phyloP scores from a whole-genome alignment of 2,113 vertebrate species.

The Ascaphus truei region DNA sequence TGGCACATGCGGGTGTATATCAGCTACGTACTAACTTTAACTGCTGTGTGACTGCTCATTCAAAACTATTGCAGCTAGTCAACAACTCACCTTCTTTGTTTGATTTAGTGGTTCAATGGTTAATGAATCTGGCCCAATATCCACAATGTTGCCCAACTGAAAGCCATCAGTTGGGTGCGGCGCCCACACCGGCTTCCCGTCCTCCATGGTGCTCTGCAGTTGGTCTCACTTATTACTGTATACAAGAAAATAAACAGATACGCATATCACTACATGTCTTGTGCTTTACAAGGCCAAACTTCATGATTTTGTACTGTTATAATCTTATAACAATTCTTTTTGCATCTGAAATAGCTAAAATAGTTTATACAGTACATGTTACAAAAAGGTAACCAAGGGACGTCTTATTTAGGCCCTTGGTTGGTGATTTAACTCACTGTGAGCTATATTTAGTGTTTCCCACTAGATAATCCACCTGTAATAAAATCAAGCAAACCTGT shows the following conservation, averaged over 20 bases:
- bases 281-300: background rate
- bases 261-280: background rate
- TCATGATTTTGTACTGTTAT: background rate
- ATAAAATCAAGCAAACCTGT: background rate
- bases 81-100: slow-evolving; percentile 80
- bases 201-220: slow-evolving; percentile 77
- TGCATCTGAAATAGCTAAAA: background rate
- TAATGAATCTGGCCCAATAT: slow-evolving; percentile 88
- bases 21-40: no score
- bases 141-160: slow-evolving; percentile 94
- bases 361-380: background rate
- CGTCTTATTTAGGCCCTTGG: no score
- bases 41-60: no score
- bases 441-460: no score
- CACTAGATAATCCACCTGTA: background rate
- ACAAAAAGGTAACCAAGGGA: background rate
- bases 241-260: slow-evolving; percentile 30
- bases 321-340: background rate
- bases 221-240: slow-evolving; percentile 48
- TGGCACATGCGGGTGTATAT: no score
- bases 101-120: slow-evolving; percentile 86
- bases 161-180: slow-evolving; percentile 92
- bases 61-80: no score
- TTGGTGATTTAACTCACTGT: no score
- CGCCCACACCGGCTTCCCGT: slow-evolving; percentile 95